These are phyloP conservation scores for Vicugna pacos DNA, from an alignment of 2,113 vertebrate genomes.

Conservation along the genomic window DNA sequence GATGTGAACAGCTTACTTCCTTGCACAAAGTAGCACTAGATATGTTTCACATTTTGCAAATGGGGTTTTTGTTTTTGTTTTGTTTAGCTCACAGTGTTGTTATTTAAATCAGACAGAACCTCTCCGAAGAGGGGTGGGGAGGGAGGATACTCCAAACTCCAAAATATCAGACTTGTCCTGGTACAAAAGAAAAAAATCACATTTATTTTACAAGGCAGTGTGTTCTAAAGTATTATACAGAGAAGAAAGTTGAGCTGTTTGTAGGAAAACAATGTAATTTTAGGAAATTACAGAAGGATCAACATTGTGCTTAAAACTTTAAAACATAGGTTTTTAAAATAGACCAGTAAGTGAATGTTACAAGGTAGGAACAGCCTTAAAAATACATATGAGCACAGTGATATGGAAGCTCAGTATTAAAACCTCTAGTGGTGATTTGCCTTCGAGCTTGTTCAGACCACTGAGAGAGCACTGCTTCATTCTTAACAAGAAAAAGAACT, in stretches of 20 bases:
- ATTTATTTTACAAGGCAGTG: slow-evolving; percentile 71
- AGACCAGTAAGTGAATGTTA: slow-evolving; percentile 82
- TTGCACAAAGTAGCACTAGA: neutral
- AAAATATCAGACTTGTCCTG: slow-evolving; percentile 53
- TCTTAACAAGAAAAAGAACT: neutral
- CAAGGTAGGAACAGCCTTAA: slow-evolving; percentile 81
- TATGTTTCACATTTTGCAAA: neutral
- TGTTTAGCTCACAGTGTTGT: neutral
- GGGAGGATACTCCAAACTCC: slow-evolving; percentile 20
- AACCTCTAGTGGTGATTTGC: neutral
- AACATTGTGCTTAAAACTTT: slow-evolving; percentile 87
- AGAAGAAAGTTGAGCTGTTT: slow-evolving; percentile 70
- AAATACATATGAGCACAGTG: neutral
- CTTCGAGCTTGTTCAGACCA: neutral
- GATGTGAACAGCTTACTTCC: neutral
- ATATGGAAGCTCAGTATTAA: neutral
- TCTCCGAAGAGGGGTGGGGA: neutral
- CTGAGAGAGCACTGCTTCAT: neutral
- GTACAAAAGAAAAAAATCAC: slow-evolving; percentile 83
- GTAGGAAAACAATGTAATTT: slow-evolving; percentile 73
- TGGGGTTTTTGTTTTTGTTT: neutral
- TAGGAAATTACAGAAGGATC: slow-evolving; percentile 67
- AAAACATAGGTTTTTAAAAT: slow-evolving; percentile 82
- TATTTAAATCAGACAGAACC: slow-evolving; percentile 5
- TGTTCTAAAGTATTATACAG: slow-evolving; percentile 65